phyloP scores from a whole-genome alignment of 1,140 invertebrate species.

The Bombus ignitus region DNA sequence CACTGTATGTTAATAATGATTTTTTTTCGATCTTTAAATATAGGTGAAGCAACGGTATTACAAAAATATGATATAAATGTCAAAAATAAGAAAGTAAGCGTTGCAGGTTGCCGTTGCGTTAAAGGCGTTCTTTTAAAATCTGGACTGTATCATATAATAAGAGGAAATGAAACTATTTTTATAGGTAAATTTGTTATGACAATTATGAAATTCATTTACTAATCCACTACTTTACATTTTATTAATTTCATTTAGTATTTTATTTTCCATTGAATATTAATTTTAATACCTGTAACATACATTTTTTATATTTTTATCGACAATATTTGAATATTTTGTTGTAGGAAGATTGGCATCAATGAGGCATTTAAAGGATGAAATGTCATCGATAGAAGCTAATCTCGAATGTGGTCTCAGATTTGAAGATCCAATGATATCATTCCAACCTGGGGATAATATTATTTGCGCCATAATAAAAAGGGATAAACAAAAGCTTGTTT shows the following conservation, averaged over 20 bases:
- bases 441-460: slow-evolving; percentile 90
- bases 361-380: slow-evolving; percentile 95
- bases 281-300: slow-evolving; percentile 9
- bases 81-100: slow-evolving; percentile 90
- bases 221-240: background rate
- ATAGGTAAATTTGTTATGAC: slow-evolving; percentile 84
- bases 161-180: slow-evolving; percentile 88
- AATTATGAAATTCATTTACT: background rate
- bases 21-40: slow-evolving; percentile 56
- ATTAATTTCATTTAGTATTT: background rate
- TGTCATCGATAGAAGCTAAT: slow-evolving; percentile 91
- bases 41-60: slow-evolving; percentile 93
- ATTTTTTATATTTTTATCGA: background rate
- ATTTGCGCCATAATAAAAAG: slow-evolving; percentile 89
- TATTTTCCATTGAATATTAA: background rate
- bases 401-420: slow-evolving; percentile 94
- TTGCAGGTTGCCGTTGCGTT: slow-evolving; percentile 94
- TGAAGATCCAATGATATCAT: slow-evolving; percentile 85
- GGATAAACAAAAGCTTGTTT: slow-evolving; percentile 86
- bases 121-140: slow-evolving; percentile 90
- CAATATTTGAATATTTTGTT: slow-evolving; percentile 56
- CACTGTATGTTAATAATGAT: background rate
- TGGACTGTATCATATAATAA: slow-evolving; percentile 87
- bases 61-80: slow-evolving; percentile 93
- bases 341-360: slow-evolving; percentile 90